These are phyloP conservation scores for Selene dorsalis DNA, from an alignment of 2,797 vertebrate species.

Conservation along the genomic window DNA sequence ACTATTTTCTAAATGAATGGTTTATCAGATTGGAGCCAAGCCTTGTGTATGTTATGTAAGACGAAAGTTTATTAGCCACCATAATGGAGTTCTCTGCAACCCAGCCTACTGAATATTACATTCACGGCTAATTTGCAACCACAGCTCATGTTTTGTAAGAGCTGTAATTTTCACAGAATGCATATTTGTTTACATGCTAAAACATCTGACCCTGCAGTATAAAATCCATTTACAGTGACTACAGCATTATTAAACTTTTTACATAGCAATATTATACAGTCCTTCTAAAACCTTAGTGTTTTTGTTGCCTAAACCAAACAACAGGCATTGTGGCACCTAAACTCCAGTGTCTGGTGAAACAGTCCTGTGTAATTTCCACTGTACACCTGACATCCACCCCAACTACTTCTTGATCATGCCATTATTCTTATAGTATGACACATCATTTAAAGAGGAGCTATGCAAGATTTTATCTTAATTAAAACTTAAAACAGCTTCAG, in stretches of 20 bases:
- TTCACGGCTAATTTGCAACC: background rate
- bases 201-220: background rate
- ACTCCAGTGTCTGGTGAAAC: background rate
- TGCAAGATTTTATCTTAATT: no score
- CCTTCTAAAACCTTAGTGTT: background rate
- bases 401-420: background rate
- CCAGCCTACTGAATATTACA: no score
- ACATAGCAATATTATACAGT: background rate
- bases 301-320: background rate
- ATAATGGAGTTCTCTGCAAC: background rate
- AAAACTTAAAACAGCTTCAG: no score
- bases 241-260: background rate
- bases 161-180: background rate
- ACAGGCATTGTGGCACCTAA: background rate
- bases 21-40: background rate
- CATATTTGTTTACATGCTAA: background rate
- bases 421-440: background rate
- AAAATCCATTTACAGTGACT: background rate
- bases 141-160: background rate
- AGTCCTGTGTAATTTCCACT: background rate
- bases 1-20: background rate
- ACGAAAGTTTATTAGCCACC: background rate
- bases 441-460: no score
- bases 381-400: background rate
- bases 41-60: background rate